These are phyloP conservation scores for Oncorhynchus gorbuscha DNA, from an alignment of 2,113 vertebrate species.

Conservation along the genomic window DNA sequence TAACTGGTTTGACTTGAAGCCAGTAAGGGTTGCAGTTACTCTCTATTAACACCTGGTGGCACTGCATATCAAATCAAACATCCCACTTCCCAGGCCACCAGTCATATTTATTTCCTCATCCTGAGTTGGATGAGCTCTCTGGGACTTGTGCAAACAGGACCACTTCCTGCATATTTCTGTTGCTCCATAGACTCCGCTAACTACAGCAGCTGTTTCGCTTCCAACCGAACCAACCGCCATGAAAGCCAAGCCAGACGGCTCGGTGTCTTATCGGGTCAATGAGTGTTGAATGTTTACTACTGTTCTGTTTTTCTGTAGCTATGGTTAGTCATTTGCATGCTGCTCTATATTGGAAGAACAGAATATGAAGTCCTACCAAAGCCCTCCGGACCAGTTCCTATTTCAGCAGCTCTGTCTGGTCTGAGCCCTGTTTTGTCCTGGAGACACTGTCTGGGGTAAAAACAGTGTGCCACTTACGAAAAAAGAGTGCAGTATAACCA, in stretches of 20 bases:
- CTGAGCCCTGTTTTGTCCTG: too few relatives aligned
- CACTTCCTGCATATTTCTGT: constrained; percentile 29
- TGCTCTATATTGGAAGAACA: too few relatives aligned
- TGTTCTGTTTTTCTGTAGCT: too few relatives aligned
- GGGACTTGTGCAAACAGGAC: constrained; percentile 6
- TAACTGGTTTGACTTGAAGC: background rate
- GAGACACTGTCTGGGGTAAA: too few relatives aligned
- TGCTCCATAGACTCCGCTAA: constrained; percentile 24
- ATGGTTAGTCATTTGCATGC: too few relatives aligned
- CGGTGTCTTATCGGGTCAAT: too few relatives aligned
- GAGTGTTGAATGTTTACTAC: too few relatives aligned
- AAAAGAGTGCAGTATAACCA: too few relatives aligned
- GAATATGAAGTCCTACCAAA: too few relatives aligned
- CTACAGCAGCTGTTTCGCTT: constrained; percentile 30
- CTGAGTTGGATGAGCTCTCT: constrained; percentile 12
- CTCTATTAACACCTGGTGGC: constrained; percentile 25
- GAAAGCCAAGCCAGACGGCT: constrained; percentile 1
- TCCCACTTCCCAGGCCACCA: background rate
- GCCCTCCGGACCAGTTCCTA: too few relatives aligned
- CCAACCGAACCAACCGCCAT: background rate
- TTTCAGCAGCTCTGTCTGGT: too few relatives aligned
- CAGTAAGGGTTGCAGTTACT: background rate
- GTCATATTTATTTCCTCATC: constrained; percentile 12
- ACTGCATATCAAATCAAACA: constrained; percentile 6
- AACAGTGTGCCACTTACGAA: too few relatives aligned